A percentile compares a stretch with the other conserved stretches of the same genome.
These are phyloP conservation scores for Gortyna flavago DNA, from an alignment of 2,888 invertebrate genomes.

Conservation along the genomic window DNA sequence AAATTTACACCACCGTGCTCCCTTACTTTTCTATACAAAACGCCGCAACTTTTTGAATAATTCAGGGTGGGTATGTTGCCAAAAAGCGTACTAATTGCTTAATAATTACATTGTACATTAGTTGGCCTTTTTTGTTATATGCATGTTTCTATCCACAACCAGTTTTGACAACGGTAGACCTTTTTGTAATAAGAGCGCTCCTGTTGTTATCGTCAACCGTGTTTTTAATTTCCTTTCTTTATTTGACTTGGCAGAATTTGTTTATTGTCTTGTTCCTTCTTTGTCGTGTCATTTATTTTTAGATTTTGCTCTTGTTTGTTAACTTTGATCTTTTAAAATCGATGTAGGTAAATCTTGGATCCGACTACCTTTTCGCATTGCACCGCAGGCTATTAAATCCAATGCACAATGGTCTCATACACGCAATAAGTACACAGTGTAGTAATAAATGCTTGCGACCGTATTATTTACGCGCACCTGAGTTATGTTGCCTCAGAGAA, in stretches of 20 bases:
- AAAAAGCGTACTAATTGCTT: conserved; percentile 52
- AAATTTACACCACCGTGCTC: conserved; percentile 12
- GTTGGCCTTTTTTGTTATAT: conserved; percentile 16
- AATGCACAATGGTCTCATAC: conserved; percentile 37
- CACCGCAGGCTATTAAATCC: conserved; percentile 28
- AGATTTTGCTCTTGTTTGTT: neutral
- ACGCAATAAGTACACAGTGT: conserved; percentile 52
- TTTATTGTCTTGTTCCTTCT: conserved; percentile 5
- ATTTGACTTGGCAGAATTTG: neutral
- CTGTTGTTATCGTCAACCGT: neutral
- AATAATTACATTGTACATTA: conserved; percentile 53
- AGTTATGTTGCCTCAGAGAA: conserved; percentile 63
- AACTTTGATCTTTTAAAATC: conserved; percentile 3
- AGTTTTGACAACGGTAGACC: conserved; percentile 26
- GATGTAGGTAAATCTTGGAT: conserved; percentile 4
- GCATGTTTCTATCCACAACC: conserved; percentile 6
- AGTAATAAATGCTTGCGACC: conserved; percentile 54
- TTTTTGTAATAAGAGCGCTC: conserved; percentile 17
- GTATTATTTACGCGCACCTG: conserved; percentile 60
- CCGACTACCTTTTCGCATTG: conserved; percentile 4
- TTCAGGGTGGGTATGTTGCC: conserved; percentile 27
- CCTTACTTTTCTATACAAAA: conserved; percentile 20
- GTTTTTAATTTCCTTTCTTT: conserved; percentile 18
- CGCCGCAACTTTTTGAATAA: conserved; percentile 34
- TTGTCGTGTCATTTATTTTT: neutral